Base-by-base conservation (phyloP, 2,797 vertebrate genomes). In the Avahi laniger region DNA sequence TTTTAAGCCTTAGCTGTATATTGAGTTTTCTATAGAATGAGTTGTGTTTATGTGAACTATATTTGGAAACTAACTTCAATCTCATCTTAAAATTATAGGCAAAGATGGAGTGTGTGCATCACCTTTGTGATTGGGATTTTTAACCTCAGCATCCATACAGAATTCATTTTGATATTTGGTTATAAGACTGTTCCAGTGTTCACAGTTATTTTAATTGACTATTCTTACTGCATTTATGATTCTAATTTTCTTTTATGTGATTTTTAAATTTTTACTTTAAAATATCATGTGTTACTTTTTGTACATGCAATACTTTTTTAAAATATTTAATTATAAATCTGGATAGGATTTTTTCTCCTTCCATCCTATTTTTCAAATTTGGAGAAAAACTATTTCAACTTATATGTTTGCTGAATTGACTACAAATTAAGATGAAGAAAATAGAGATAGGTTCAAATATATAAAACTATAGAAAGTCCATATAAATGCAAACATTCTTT, bases 1-100 rank as follows among this genome's bases (percentile, higher is more conserved):
- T 88, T 38, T 88, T 94, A 93, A n/a, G 26, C 83, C 12, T 96
- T 84, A 95, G 76, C 5, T 65, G 7, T 50, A 57, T 35, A 33
- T 1, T 33, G 6, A 5, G 18, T 43, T 52, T 41, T 18, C 80
- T 38, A 26, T 18, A 43, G 11, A 78, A 7, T 89, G 28, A 76
- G 1, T 18, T 76, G 30, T 86, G 20, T 52, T 46, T 69, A 46
- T 65, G 18, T 89, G 30, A 7, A 12, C 43, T 65, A 5, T 57
- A 54, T 72, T 85, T 65, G 9, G 17, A 76, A 95, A 87, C 11
- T 81, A 4, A 92, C 15, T 28, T 89, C 9, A 70, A 18, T 41
- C 46, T 95, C 73, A 17, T 63, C 20, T 87, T 81, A 72, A 69
- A 88, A 43, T 43, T 93, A 35, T 28, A 76, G 17, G 28, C 41